phyloP scores from a whole-genome alignment of 2,113 vertebrate genomes.

The Cryptoleucopteryx plumbea region DNA sequence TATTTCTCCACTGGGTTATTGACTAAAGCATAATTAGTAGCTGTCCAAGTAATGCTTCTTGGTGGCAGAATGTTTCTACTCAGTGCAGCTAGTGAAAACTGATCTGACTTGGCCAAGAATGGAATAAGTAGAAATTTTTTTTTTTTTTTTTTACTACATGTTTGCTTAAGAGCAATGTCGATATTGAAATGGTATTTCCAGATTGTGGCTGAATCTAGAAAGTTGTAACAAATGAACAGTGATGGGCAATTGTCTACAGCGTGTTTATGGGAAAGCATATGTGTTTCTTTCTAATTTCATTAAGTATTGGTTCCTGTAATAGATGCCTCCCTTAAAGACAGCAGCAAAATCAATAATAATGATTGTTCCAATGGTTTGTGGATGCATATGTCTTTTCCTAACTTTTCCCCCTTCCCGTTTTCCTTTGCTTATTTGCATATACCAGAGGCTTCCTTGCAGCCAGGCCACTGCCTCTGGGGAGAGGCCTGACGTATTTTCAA shows the following conservation, averaged over 20 bases:
- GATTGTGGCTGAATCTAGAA: conserved; percentile 41
- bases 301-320: conserved; percentile 68
- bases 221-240: conserved; percentile 45
- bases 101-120: not conserved
- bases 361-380: conserved; percentile 61
- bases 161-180: conserved; percentile 28
- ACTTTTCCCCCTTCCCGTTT: not conserved
- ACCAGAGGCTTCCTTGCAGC: not conserved
- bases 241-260: conserved; percentile 53
- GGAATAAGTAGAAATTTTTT: not conserved
- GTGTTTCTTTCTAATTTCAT: conserved; percentile 48
- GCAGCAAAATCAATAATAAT: conserved; percentile 68
- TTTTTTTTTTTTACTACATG: not conserved
- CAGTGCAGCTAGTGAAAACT: not conserved
- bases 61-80: not conserved
- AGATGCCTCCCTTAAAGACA: conserved; percentile 65
- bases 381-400: not conserved
- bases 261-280: conserved; percentile 61
- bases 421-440: not conserved
- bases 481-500: accelerated
- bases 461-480: not conserved
- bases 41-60: not conserved
- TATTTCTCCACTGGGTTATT: not conserved
- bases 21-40: not conserved
- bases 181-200: conserved; percentile 57